Evolutionary conservation across 1,140 invertebrate genomes (phyloP).

Genomic region (Zeugodacus cucurbitae): DNA sequence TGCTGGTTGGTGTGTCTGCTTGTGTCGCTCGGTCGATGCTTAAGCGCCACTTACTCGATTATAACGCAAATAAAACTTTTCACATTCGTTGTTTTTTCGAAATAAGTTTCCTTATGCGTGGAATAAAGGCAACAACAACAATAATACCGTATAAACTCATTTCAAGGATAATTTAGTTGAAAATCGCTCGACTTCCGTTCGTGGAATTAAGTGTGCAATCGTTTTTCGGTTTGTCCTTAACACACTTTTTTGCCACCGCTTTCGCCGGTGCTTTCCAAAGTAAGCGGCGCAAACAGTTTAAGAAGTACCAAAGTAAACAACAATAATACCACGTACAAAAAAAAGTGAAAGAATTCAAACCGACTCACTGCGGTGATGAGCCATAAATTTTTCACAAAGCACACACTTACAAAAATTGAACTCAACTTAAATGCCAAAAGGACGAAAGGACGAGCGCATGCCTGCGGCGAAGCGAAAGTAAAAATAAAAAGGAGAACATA

Average conservation of each 20-base stretch:
- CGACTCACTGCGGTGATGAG: not conserved
- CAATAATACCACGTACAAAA: not conserved
- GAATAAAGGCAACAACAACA: not conserved
- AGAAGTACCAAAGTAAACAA: not conserved
- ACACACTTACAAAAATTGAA: not conserved
- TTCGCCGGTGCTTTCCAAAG: not conserved
- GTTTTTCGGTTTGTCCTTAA: constrained; percentile 14
- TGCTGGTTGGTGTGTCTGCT: not conserved
- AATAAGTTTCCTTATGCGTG: not conserved
- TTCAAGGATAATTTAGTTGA: constrained; percentile 27
- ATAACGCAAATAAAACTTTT: constrained; percentile 18
- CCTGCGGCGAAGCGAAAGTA: not conserved
- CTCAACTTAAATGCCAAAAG: not conserved
- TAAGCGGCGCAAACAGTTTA: not conserved
- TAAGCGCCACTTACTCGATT: constrained; percentile 7
- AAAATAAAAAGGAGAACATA: not conserved
- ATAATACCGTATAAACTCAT: not conserved
- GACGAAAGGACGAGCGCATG: not conserved
- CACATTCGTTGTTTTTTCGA: not conserved
- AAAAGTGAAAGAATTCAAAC: not conserved
- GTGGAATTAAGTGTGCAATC: not conserved
- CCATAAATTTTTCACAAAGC: constrained; percentile 26
- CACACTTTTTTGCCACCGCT: not conserved
- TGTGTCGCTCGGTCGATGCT: not conserved
- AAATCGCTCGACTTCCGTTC: constrained; percentile 12